Conservation (phyloP, 2,113 vertebrate species). For the Dendropsophus ebraccatus region DNA sequence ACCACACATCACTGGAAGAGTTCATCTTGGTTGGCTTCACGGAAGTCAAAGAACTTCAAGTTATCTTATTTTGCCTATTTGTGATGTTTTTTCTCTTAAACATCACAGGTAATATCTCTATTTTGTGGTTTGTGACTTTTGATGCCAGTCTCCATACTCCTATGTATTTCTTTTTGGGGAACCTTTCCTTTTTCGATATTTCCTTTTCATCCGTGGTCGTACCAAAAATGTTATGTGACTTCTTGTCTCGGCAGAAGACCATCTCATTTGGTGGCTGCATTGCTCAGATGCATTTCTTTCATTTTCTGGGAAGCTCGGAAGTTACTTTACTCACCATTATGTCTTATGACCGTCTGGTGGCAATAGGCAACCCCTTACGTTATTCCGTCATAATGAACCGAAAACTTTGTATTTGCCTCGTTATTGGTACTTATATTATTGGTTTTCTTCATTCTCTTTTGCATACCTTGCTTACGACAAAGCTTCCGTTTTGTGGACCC, state of each 20-base stretch:
- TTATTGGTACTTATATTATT: neutral
- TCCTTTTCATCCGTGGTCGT: constrained; percentile 34
- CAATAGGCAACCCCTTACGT: constrained; percentile 55
- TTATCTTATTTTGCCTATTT: too few species aligned
- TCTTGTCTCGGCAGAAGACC: neutral
- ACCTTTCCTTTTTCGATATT: constrained; percentile 8
- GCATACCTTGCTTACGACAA: too few species aligned
- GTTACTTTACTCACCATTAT: constrained; percentile 39
- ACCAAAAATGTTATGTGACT: constrained; percentile 46
- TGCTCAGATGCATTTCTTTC: too few species aligned
- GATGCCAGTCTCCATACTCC: constrained; percentile 40
- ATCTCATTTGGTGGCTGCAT: constrained; percentile 26
- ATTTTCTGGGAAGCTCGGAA: too few species aligned
- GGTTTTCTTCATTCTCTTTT: constrained; percentile 24
- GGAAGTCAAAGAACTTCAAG: neutral
- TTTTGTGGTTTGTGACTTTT: constrained; percentile 7
- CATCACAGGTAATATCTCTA: constrained; percentile 33
- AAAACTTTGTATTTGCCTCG: constrained; percentile 1
- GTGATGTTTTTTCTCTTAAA: neutral
- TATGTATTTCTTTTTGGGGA: neutral
- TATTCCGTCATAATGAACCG: constrained; percentile 58
- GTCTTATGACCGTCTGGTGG: constrained; percentile 61
- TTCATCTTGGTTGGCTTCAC: constrained; percentile 44
- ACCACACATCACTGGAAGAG: constrained; percentile 19
- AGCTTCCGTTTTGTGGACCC: too few species aligned